A percentile compares a stretch with the other conserved stretches of the same genome.
Conservation (phyloP, 2,797 vertebrate species). For the Cossypha caffra region DNA sequence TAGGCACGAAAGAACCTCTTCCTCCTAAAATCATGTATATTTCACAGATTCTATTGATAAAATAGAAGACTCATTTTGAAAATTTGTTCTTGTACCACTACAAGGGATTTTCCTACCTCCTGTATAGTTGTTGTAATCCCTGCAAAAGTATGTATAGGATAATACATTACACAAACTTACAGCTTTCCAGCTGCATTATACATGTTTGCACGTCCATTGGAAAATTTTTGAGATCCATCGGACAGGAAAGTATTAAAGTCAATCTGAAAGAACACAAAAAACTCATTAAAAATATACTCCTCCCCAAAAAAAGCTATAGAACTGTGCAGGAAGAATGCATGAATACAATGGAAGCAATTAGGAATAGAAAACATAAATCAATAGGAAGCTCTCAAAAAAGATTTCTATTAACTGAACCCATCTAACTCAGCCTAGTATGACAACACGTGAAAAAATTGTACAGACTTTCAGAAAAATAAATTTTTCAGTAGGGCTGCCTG, state of each 20-base stretch:
- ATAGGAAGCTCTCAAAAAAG: not conserved
- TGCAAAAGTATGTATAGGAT: not conserved
- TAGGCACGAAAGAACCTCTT: not conserved
- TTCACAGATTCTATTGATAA: not conserved
- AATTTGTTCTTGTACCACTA: not conserved
- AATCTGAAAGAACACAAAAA: constrained; percentile 81
- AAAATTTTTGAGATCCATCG: constrained; percentile 98
- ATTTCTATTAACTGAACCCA: not conserved
- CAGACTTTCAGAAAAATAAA: not conserved
- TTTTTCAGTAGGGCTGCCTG: not conserved
- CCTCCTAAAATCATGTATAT: not conserved
- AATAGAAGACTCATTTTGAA: not conserved
- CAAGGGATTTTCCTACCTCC: not conserved
- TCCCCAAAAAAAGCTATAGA: not conserved
- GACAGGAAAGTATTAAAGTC: constrained; percentile 94
- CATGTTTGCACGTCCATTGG: constrained; percentile 98
- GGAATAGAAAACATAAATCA: not conserved
- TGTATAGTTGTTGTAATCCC: not conserved
- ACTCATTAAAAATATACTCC: not conserved
- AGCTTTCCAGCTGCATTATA: constrained; percentile 98
- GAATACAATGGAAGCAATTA: not conserved
- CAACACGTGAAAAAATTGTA: not conserved
- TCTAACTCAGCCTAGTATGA: not conserved
- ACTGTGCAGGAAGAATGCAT: not conserved
- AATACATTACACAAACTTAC: constrained; percentile 80